Evolutionary conservation across 2,113 vertebrate species (phyloP).

Genomic region (Telmatochromis brachygnathus): DNA sequence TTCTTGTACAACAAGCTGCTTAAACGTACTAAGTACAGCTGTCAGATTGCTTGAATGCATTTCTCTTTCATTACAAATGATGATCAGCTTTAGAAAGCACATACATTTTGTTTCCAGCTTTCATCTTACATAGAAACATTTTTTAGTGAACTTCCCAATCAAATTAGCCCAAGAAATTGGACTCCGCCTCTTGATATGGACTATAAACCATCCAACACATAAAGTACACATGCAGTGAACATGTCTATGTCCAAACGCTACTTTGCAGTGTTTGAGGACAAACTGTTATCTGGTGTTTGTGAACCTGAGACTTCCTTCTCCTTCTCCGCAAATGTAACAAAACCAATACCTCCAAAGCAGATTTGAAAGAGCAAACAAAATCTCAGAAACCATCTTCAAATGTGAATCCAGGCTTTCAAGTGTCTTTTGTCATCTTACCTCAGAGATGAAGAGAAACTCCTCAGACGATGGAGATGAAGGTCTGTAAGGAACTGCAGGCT

Average conservation of each 20-base stretch:
- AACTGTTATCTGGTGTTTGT: not conserved
- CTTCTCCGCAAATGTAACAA: not conserved
- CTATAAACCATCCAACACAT: not conserved
- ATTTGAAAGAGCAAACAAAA: not conserved
- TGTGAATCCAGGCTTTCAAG: not conserved
- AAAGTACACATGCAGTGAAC: conserved; percentile 10
- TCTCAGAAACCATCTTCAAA: not conserved
- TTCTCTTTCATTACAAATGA: not conserved
- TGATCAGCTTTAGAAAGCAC: not conserved
- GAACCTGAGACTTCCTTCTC: not conserved
- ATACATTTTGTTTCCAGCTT: not conserved
- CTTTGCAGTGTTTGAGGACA: not conserved
- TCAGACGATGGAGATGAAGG: conserved; percentile 56
- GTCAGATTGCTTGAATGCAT: not conserved
- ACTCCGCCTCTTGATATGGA: not conserved
- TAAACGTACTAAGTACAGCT: not conserved
- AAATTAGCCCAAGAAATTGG: not conserved
- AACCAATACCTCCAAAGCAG: not conserved
- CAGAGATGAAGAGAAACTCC: conserved; percentile 67
- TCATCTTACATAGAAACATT: not conserved
- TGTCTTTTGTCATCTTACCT: conserved; percentile 69
- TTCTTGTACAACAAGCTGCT: not conserved
- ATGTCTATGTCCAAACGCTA: not conserved
- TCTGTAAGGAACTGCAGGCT: conserved; percentile 62
- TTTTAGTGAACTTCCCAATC: not conserved